Percentiles rank a stretch among this genome's conserved stretches.
phyloP scores from a whole-genome alignment of 2,113 vertebrate genomes.

The Neolamprologus caudopunctatus region DNA sequence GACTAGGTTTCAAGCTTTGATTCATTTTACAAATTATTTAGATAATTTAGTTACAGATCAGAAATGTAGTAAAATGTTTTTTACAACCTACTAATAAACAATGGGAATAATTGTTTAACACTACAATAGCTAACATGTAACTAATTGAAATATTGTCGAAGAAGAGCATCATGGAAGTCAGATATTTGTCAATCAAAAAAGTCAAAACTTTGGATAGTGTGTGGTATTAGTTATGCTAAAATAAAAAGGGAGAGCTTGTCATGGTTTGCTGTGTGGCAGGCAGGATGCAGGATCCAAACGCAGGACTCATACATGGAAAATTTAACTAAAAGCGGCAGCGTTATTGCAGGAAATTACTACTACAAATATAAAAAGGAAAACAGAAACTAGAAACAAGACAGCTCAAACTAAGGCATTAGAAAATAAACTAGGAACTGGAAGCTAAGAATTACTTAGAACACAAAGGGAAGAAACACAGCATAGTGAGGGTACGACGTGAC shows the following conservation, averaged over 20 bases:
- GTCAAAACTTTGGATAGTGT: not conserved
- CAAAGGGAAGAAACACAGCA: not conserved
- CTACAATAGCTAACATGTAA: not conserved
- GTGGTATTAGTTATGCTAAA: not conserved
- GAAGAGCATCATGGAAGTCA: not conserved
- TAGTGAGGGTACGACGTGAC: not conserved
- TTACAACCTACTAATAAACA: not conserved
- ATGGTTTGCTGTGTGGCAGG: not conserved
- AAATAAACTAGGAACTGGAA: not conserved
- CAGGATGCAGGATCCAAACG: not conserved
- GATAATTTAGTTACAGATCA: not conserved
- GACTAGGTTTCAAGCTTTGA: not conserved
- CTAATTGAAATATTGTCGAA: not conserved
- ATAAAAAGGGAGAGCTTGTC: not conserved
- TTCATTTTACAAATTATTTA: not conserved
- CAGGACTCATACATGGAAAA: not conserved
- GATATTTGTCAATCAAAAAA: not conserved
- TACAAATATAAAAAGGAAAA: not conserved
- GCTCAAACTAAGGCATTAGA: not conserved
- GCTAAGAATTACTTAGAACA: not conserved
- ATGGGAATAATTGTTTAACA: not conserved
- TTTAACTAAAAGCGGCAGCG: not conserved
- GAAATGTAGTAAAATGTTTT: not conserved
- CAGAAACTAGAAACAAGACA: not conserved
- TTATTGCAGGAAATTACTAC: not conserved